Conservation (phyloP, 2,888 invertebrate genomes). For the Rhynchonema sp. region DNA sequence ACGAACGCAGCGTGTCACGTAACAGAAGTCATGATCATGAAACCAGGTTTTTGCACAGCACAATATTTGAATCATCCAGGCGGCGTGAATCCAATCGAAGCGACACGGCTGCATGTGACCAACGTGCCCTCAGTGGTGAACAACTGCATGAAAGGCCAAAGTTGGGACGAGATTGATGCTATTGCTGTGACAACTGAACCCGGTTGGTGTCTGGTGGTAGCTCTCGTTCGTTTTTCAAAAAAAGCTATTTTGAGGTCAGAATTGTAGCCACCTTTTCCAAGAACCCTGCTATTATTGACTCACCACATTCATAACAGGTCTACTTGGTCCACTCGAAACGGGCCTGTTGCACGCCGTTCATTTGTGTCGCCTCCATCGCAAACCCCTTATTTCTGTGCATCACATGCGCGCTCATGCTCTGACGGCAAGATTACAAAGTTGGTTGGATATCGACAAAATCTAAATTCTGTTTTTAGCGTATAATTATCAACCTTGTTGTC, state of each 20-base stretch:
- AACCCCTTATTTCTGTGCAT: slow-evolving; percentile 73
- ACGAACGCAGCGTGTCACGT: too few species aligned
- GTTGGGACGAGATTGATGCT: background rate
- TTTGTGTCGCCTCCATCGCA: background rate
- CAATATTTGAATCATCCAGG: too few species aligned
- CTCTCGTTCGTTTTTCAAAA: too few species aligned
- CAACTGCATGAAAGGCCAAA: background rate
- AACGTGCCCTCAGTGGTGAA: background rate
- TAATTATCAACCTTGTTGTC: too few species aligned
- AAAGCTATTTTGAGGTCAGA: too few species aligned
- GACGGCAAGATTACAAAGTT: slow-evolving; percentile 49
- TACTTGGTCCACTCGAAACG: background rate
- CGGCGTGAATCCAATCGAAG: slow-evolving; percentile 41
- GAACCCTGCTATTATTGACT: background rate
- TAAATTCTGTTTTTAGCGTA: too few species aligned
- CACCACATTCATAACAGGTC: background rate
- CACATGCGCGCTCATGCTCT: slow-evolving; percentile 97
- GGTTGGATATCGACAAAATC: too few species aligned
- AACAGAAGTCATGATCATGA: too few species aligned
- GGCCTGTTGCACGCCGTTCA: background rate
- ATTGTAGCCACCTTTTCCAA: background rate
- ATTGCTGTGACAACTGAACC: background rate
- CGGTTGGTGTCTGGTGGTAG: background rate
- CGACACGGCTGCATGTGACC: background rate
- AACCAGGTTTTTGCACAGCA: too few species aligned